Evolutionary conservation across 2,113 vertebrate genomes (phyloP), one percentile per base, ranked within the genome.

Genomic region (Platichthys flesus): DNA sequence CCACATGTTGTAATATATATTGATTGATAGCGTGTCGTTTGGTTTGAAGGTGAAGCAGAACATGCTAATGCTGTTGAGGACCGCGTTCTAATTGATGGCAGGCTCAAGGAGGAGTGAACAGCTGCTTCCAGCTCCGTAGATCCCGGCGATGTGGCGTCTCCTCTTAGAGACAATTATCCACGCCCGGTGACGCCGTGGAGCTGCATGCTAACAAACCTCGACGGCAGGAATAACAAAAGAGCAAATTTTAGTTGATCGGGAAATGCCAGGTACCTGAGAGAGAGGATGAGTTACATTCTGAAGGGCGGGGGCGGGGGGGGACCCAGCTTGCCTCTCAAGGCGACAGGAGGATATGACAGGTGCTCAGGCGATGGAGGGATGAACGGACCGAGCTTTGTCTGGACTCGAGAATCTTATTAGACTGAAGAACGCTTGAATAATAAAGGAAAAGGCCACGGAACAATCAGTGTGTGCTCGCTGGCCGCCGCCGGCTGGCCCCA

Each of bases 11-110:
- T 84, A 75, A 90, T 83, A 71, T 70, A 84, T 90, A 14, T 79
- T 85, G 88, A 90, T 79, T 78, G 88, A 90, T 91, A 58, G 86
- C 79, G 67, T 40, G 64, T 76, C 20, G 80, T 86, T 86, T 62
- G 71, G 84, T 88, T 83, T 88, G 89, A 90, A 92, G 92, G 89
- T 91, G 91, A 92, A 55, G 79, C 76, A 35, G 69, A 70, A 24
- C 78, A 77, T 51, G 60, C 47, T 76, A 72, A 72, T 12, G 63
- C 71, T 49, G 78, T 78, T 74, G 54, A 82, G 71, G 88, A 72
- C 72, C 59, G 72, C 21, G 73, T 76, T 80, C 56, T 92, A 88
- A 88, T 92, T 89, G 88, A 90, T 86, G 78, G 81, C 76, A 42
- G 31, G 79, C 85, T 88, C 73, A 71, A 85, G 85, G 88, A 88